Conservation (phyloP, 2,888 invertebrate species). For the Heteromurus nitidus region DNA sequence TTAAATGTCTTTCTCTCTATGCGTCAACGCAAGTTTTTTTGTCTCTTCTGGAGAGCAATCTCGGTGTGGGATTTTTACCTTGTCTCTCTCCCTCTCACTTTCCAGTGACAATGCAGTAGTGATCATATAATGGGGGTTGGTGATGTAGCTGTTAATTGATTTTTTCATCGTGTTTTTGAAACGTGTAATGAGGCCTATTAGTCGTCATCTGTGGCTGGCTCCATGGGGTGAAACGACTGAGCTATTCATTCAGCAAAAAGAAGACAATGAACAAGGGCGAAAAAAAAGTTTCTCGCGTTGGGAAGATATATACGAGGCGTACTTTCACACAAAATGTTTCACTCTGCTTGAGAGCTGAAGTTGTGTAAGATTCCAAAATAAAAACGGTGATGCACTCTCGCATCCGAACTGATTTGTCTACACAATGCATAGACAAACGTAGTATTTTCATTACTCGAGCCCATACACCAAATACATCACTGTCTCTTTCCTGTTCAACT, state of each 20-base stretch:
- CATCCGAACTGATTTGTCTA: too few relatives aligned
- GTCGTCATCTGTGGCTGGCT: constrained; percentile 47
- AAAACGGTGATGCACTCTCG: too few relatives aligned
- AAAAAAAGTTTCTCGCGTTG: neutral
- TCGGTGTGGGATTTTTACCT: constrained; percentile 31
- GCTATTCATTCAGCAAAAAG: constrained; percentile 41
- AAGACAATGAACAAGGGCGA: constrained; percentile 33
- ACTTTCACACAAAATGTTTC: constrained; percentile 59
- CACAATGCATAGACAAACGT: too few relatives aligned
- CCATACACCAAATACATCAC: too few relatives aligned
- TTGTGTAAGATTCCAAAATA: neutral
- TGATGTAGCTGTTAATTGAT: constrained; percentile 64
- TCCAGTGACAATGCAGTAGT: constrained; percentile 47
- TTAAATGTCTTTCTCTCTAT: too few relatives aligned
- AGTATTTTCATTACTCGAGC: too few relatives aligned
- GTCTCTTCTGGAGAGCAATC: constrained; percentile 36
- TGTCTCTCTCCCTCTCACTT: constrained; percentile 11
- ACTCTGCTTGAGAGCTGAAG: too few relatives aligned
- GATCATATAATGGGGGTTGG: neutral
- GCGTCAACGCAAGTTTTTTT: too few relatives aligned
- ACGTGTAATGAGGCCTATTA: constrained; percentile 59
- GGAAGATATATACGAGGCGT: constrained; percentile 49
- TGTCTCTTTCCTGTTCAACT: neutral
- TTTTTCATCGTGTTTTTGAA: constrained; percentile 56
- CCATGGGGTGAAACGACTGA: constrained; percentile 47